A percentile compares a stretch with the other conserved stretches of the same genome.
phyloP scores from a whole-genome alignment of 2,797 vertebrate genomes.

The Scyliorhinus canicula region DNA sequence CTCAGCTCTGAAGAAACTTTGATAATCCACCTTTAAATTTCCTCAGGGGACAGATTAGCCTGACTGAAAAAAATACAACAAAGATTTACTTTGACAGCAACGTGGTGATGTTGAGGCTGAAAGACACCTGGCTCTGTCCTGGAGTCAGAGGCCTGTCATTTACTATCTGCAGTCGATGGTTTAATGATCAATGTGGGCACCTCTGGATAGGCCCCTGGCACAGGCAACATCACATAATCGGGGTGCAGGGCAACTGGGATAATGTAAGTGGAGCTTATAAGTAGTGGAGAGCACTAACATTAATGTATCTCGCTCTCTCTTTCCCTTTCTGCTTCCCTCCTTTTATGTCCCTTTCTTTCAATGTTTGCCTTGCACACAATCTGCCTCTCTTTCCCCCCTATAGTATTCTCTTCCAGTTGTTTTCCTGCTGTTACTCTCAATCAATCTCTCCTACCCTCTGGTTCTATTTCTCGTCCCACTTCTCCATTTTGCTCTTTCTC shows the following conservation, averaged over 20 bases:
- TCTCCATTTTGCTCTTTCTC: constrained; percentile 50
- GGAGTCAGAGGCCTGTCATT: neutral
- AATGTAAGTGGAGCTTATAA: neutral
- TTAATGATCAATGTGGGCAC: neutral
- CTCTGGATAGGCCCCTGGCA: neutral
- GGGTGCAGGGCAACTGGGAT: neutral
- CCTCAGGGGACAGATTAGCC: constrained; percentile 26
- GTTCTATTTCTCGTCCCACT: constrained; percentile 49
- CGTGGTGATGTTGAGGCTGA: neutral
- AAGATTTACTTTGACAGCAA: constrained; percentile 15
- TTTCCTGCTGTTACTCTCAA: constrained; percentile 44
- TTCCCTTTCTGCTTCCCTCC: constrained; percentile 41
- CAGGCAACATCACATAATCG: neutral
- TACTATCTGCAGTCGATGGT: neutral
- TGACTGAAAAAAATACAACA: neutral
- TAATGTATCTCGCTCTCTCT: constrained; percentile 36
- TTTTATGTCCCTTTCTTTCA: neutral
- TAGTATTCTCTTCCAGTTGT: neutral
- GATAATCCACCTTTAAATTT: neutral
- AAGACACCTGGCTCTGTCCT: constrained; percentile 1
- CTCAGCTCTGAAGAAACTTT: neutral
- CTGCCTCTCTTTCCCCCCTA: constrained; percentile 40
- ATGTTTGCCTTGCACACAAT: constrained; percentile 32
- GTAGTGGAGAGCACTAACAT: neutral
- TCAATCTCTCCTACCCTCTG: constrained; percentile 40